Evolutionary conservation across 2,888 invertebrate species (phyloP).

Genomic region (Drosophila histrio): DNA sequence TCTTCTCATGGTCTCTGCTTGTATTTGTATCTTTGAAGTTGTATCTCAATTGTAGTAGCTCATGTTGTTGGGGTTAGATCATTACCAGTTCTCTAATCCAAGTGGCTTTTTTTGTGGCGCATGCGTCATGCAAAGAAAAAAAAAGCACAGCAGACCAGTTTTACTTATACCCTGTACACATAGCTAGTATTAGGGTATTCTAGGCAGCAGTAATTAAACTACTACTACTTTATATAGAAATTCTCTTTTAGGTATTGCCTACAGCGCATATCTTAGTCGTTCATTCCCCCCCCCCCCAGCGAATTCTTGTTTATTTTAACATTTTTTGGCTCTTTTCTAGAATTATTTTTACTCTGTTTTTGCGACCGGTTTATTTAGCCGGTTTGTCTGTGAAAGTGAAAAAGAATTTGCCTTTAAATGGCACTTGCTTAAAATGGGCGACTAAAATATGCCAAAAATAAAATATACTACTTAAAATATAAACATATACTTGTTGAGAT

Average conservation of each 20-base stretch:
- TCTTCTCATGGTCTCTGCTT: not conserved
- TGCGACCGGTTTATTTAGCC: constrained; percentile 53
- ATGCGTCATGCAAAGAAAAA: constrained; percentile 43
- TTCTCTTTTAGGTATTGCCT: not conserved
- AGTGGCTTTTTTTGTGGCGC: constrained; percentile 1
- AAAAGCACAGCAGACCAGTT: constrained; percentile 44
- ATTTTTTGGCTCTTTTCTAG: constrained; percentile 32
- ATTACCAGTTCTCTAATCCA: constrained; percentile 22
- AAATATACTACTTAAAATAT: not conserved
- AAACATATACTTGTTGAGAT: not conserved
- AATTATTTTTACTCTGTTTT: constrained; percentile 26
- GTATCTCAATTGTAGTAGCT: constrained; percentile 8
- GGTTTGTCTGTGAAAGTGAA: constrained; percentile 59
- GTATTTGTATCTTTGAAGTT: too few species aligned
- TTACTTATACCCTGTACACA: not conserved
- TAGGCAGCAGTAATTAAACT: not conserved
- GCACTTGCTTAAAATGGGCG: constrained; percentile 14
- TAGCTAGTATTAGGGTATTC: not conserved
- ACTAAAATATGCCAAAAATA: not conserved
- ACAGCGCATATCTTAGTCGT: not conserved
- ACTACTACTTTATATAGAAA: not conserved
- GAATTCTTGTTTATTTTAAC: not conserved
- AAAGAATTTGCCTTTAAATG: constrained; percentile 39
- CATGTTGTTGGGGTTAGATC: constrained; percentile 48
- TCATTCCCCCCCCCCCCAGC: too few species aligned